These are phyloP conservation scores for Polyploca ridens DNA, from an alignment of 2,888 invertebrate species.

Conservation along the genomic window DNA sequence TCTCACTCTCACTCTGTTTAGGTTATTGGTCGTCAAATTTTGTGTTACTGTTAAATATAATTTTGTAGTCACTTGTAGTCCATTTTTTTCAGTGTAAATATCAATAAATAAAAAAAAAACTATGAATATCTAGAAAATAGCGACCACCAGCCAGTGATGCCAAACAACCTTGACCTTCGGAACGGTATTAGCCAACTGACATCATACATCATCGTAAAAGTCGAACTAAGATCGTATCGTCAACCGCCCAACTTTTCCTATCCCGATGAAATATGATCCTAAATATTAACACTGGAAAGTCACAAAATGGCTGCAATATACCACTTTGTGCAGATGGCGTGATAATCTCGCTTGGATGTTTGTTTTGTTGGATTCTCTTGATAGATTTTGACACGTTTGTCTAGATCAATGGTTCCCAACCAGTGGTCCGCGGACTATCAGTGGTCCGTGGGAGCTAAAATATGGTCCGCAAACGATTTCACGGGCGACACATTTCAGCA, in stretches of 20 bases:
- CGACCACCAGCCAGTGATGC: not conserved
- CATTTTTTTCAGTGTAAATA: too few species aligned
- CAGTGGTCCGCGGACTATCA: too few species aligned
- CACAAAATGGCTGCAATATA: not conserved
- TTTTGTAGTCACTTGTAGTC: too few species aligned
- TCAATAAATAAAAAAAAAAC: too few species aligned
- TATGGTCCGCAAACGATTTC: too few species aligned
- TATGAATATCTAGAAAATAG: not conserved
- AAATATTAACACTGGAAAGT: conserved; percentile 36
- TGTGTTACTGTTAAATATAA: too few species aligned
- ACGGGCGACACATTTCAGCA: too few species aligned
- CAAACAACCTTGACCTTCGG: not conserved
- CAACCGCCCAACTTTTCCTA: conserved; percentile 27
- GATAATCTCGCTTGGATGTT: not conserved
- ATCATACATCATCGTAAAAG: conserved; percentile 4
- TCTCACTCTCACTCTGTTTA: too few species aligned
- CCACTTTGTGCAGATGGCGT: conserved; percentile 2
- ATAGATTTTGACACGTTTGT: too few species aligned
- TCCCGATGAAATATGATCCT: conserved; percentile 37
- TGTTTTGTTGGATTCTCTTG: not conserved
- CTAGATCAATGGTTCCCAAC: too few species aligned
- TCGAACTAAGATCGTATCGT: conserved; percentile 2
- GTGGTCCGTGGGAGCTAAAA: too few species aligned
- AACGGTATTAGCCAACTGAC: conserved; percentile 3
- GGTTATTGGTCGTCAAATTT: too few species aligned